Evolutionary conservation across 2,888 invertebrate species (phyloP).

Genomic region (Allophyes oxyacanthae): DNA sequence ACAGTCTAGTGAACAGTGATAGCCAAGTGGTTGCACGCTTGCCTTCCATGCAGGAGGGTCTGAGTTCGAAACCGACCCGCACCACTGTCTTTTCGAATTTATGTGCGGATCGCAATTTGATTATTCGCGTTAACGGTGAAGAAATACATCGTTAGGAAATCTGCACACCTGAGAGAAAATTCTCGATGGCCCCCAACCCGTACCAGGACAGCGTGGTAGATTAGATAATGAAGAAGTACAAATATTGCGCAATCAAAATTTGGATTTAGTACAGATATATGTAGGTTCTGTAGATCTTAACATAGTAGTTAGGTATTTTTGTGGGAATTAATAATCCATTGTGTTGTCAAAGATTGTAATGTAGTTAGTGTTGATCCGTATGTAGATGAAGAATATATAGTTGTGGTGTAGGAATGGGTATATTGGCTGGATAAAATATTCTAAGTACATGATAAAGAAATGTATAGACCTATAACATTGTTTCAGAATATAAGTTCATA

Average conservation of each 20-base stretch:
- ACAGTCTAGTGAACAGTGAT: no score
- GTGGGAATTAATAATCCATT: slow-evolving; percentile 5
- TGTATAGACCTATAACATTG: neutral
- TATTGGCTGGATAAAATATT: neutral
- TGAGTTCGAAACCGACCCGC: no score
- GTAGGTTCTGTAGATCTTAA: neutral
- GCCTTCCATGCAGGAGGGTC: no score
- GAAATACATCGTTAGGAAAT: no score
- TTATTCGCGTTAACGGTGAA: no score
- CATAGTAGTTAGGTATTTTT: slow-evolving; percentile 6
- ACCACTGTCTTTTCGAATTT: no score
- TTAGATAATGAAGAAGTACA: no score
- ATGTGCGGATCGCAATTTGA: no score
- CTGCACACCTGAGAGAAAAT: no score
- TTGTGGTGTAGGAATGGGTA: neutral
- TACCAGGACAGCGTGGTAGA: no score
- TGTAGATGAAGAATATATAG: slow-evolving; percentile 6
- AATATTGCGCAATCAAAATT: neutral
- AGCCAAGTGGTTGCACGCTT: no score
- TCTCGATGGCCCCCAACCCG: no score
- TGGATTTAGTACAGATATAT: neutral
- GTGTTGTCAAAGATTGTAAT: slow-evolving; percentile 11
- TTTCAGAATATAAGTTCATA: slow-evolving; percentile 45
- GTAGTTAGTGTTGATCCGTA: neutral
- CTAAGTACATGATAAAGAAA: neutral